Percentiles rank a stretch among this genome's conserved stretches.
Evolutionary conservation across 2,888 invertebrate species (phyloP).

Genomic region (Vannuccia rotundouncinata): DNA sequence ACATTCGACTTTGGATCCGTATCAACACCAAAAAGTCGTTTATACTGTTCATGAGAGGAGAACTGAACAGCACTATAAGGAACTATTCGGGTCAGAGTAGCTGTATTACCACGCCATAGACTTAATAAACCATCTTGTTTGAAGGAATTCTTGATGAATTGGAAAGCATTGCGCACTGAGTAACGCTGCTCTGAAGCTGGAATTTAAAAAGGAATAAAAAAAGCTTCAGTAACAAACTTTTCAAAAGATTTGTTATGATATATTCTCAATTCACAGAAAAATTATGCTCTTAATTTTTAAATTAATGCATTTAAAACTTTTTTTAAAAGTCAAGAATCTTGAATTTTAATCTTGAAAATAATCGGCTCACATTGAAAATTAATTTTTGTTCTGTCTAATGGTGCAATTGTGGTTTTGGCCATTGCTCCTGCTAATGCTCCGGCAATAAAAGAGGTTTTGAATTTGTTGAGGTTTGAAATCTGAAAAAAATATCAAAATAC

Average conservation of each 20-base stretch:
- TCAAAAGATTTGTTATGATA: no score
- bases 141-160: constrained; percentile 62
- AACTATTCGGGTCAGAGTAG: constrained; percentile 90
- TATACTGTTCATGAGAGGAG: constrained; percentile 94
- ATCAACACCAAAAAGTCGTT: constrained; percentile 63
- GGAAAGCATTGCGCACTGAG: constrained; percentile 57
- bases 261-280: no score
- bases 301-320: no score
- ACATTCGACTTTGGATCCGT: neutral
- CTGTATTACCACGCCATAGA: constrained; percentile 94
- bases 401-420: constrained; percentile 92
- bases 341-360: neutral
- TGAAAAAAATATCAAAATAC: constrained; percentile 39
- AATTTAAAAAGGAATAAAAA: constrained; percentile 39
- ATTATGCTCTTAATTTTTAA: no score
- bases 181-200: constrained; percentile 56
- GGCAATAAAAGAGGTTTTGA: constrained; percentile 71
- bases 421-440: constrained; percentile 86
- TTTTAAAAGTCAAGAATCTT: constrained; percentile 19
- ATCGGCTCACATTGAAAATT: constrained; percentile 71
- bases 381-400: constrained; percentile 92
- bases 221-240: neutral
- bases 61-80: constrained; percentile 97
- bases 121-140: constrained; percentile 72
- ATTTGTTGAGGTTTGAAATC: constrained; percentile 52